Percentiles rank a stretch among this genome's conserved stretches.
Conservation (phyloP, 2,113 vertebrate genomes). For the Pseudorhombus dupliciocellatus region DNA sequence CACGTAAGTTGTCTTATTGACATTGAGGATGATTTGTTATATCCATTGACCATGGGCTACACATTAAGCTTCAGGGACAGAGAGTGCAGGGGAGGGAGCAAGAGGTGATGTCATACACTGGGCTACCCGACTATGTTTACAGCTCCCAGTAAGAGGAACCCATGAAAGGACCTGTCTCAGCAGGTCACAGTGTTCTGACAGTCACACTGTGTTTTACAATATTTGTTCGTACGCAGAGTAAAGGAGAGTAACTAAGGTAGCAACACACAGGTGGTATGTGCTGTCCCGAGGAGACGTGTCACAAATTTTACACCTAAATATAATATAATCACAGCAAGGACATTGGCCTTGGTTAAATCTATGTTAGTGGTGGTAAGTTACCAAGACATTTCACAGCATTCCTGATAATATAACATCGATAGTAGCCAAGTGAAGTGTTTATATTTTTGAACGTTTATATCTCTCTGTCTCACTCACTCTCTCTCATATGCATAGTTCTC, state of each 20-base stretch:
- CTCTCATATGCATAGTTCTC: no score
- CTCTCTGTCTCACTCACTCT: no score
- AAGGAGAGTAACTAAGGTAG: slow-evolving; percentile 24
- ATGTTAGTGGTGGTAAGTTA: neutral
- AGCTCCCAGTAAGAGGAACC: slow-evolving; percentile 44
- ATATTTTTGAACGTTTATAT: no score
- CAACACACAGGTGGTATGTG: slow-evolving; percentile 5
- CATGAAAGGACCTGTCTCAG: slow-evolving; percentile 3
- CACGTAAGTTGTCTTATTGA: neutral
- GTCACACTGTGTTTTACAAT: slow-evolving; percentile 58
- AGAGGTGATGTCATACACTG: neutral
- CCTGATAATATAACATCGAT: neutral
- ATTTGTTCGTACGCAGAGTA: slow-evolving; percentile 45
- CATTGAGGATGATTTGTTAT: no score
- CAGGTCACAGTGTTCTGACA: slow-evolving; percentile 1
- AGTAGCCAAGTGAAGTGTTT: no score
- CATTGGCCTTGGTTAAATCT: neutral
- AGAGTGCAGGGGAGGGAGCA: neutral
- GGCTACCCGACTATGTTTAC: slow-evolving; percentile 58
- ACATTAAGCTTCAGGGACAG: neutral
- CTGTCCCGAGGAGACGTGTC: neutral
- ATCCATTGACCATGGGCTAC: no score
- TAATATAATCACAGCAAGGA: neutral
- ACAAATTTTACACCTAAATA: slow-evolving; percentile 1
- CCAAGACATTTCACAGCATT: neutral